Evolutionary conservation across 2,113 vertebrate species (phyloP), one percentile per base, ranked within the genome.

Genomic region (Zonotrichia leucophrys): DNA sequence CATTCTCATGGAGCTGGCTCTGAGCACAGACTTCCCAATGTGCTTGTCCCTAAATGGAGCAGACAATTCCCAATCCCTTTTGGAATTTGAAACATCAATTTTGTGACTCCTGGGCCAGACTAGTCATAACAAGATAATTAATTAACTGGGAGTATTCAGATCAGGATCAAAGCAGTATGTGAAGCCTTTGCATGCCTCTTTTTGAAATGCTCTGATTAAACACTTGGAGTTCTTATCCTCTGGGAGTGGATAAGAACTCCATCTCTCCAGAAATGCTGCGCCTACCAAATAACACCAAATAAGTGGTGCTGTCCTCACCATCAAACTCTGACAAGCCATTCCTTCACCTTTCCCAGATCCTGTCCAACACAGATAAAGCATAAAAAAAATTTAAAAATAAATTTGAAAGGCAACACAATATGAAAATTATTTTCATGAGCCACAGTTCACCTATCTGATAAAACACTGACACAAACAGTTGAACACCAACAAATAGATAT

Each of bases 391-490:
- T 46, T 24, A 2, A 44, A 85, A 79, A 56, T 8, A 59, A 21
- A 44, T 20, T 53, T 11, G 59, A 76, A 89, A 35, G 53, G n/a
- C 76, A 92, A 87, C 15, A 28, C 69, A 82, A 93, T 92, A 93
- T 56, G 82, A 75, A 85, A 91, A 83, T 28, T 76, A 89, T 96
- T 96, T 96, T 96, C 60, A 95, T 78, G 87, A 86, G 68, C 33
- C 72, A 35, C 1, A 44, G 56, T 74, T 94, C 55, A 86, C 46
- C 58, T 89, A 15, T 56, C 59, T 83, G 39, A 56, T 89, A 55
- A 95, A 83, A 14, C 27, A 47, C 58, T 90, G 47, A 20, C 4
- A 49, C 10, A 42, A 67, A 66, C 11, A 67, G n/a, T 7, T 6
- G 2, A 66, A 66, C 1, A 70, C 7, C 59, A 82, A 63, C 66